Evolutionary conservation across 2,888 invertebrate genomes (phyloP).

Genomic region (Acrocera orbiculus): DNA sequence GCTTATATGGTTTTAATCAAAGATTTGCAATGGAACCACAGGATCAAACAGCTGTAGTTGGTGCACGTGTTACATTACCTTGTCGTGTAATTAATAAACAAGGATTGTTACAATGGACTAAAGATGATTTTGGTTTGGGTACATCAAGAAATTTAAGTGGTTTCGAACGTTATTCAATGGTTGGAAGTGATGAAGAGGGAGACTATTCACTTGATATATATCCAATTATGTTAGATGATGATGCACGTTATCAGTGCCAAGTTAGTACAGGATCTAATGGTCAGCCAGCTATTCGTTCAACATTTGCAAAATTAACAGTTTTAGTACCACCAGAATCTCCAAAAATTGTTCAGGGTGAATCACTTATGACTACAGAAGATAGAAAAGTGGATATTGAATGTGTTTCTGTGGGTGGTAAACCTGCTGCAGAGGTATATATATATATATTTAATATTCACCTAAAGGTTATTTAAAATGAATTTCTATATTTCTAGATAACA

Average conservation of each 20-base stretch:
- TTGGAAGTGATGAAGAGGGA: constrained; percentile 88
- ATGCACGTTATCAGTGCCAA: constrained; percentile 87
- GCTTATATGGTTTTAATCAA: constrained; percentile 44
- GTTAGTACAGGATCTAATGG: constrained; percentile 63
- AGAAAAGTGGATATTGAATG: constrained; percentile 81
- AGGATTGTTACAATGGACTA: constrained; percentile 91
- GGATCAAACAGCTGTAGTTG: constrained; percentile 77
- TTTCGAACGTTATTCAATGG: constrained; percentile 88
- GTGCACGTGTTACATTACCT: constrained; percentile 71
- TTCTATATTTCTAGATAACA: constrained; percentile 46
- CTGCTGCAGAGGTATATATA: constrained; percentile 68
- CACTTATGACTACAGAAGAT: constrained; percentile 74
- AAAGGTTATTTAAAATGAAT: neutral
- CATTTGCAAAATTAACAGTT: constrained; percentile 69
- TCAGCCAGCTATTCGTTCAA: constrained; percentile 67
- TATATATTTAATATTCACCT: no score
- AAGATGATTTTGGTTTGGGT: constrained; percentile 90
- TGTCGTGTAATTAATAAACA: constrained; percentile 78
- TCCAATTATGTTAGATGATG: constrained; percentile 79
- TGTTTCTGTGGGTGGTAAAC: constrained; percentile 78
- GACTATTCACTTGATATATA: constrained; percentile 83
- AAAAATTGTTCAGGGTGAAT: constrained; percentile 68
- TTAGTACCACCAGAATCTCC: constrained; percentile 83
- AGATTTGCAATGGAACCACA: constrained; percentile 83
- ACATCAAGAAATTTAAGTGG: constrained; percentile 76